Base-by-base conservation (phyloP, 2,888 invertebrate species). In the Stictocephala bisonia region DNA sequence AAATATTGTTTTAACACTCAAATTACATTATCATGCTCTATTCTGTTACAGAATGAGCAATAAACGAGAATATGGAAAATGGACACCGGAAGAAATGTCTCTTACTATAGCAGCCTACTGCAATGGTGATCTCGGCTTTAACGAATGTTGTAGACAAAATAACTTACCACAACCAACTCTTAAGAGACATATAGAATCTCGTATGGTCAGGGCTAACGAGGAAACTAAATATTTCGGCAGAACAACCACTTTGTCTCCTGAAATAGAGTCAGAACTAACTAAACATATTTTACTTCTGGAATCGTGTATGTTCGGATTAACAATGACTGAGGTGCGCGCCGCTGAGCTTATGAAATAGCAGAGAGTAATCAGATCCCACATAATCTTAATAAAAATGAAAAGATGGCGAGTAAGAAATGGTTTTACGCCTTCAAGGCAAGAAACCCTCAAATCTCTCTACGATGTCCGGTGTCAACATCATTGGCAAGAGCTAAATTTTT, bases 121-220 rank as follows among this genome's bases (percentile, higher is more conserved):
- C 9, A 71, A 71, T 48, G 60, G 60, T 7, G 60, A 71, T 26
- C 41, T 60, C 29, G 60, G 60, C 27, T 48, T 60, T 3, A 71
- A 60, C 15, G 71, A 69, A 56, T 66, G 71, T 24, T 35, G 70
- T 22, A 11, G 60, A 20, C 26, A 27, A 27, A 60, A 71, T 22
- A 26, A 15, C n/a, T 24, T 58, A 1, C 71, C 58, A 9, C 56
- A 71, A 15, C 56, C 24, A 1, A 70, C 70, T 13, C 18, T 40
- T n/a, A 29, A 20, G 4, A 31, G 70, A 1, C 71, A 71, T 56
- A 7, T 44, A 11, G 18, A 58, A 11, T 41, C n/a, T 9, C 26
- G 6, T 24, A 58, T 41, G 26, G 11, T 35, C 3, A 41, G 7
- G 9, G 27, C 58, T 18, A 71, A 71, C 27, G 71, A 18, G 6